Percentiles rank a stretch among this genome's conserved stretches.
These are phyloP conservation scores for Zeugodacus cucurbitae DNA, from an alignment of 1,140 invertebrate species.

Conservation along the genomic window DNA sequence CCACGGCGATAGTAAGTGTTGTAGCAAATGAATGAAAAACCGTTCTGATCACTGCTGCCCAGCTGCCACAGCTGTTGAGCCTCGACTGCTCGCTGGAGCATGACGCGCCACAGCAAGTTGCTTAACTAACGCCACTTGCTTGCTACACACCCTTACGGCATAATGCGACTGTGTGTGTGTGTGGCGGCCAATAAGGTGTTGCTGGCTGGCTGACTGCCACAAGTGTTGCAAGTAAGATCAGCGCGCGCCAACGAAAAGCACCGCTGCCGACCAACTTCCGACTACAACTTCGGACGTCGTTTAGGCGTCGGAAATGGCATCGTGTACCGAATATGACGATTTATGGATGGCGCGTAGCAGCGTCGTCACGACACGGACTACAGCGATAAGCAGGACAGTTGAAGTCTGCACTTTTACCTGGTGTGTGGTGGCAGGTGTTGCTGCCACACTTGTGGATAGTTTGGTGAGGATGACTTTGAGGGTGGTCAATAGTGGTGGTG, in stretches of 20 bases:
- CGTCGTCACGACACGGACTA: neutral
- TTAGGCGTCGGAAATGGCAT: neutral
- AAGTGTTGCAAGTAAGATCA: constrained; percentile 7
- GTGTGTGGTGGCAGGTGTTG: neutral
- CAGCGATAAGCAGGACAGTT: neutral
- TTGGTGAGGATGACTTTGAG: neutral
- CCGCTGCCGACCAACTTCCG: neutral
- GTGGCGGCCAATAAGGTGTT: neutral
- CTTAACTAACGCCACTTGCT: neutral
- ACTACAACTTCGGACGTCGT: neutral
- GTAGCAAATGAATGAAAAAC: constrained; percentile 15
- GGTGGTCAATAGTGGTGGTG: no score
- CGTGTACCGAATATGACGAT: neutral
- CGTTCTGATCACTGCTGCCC: constrained; percentile 3
- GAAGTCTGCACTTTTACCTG: neutral
- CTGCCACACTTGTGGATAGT: neutral
- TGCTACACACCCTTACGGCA: neutral
- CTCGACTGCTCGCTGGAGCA: neutral
- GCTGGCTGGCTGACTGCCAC: neutral
- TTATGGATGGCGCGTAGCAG: neutral
- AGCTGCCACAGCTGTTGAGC: constrained; percentile 2
- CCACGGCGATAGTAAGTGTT: neutral
- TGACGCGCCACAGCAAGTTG: neutral
- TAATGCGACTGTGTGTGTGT: no score
- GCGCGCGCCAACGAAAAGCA: neutral